Evolutionary conservation across 1,140 invertebrate species (phyloP), one percentile per base, ranked within the genome.

Genomic region (Neotoxoptera formosana): DNA sequence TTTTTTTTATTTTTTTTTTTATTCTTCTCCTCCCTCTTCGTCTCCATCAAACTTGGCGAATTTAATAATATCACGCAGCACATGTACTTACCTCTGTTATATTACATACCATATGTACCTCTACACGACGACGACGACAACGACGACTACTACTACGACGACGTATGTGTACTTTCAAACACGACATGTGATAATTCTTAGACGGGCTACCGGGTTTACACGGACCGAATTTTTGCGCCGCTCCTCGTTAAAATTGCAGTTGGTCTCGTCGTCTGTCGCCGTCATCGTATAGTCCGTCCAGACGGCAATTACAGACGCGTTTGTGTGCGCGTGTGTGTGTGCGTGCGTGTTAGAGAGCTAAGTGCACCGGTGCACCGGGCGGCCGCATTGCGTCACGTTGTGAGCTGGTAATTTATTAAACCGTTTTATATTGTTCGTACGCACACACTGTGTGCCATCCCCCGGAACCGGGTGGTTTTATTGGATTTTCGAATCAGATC

Each of bases 211-310:
- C 81, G 91, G 91, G 91, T 45, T 93, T 86, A 84, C 81, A 41
- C 81, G 9, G 34, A 51, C 81, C 91, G 11, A 92, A 92, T 92
- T 92, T 84, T 92, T 93, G 90, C n/a, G 81, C 9, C 21, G 81
- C 48, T 86, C 34, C 91, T 93, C 91, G 91, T 93, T 93, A 93
- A 93, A 93, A 93, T 86, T 56, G 48, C 60, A n/a, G 30, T 76
- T 17, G 60, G 51, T 92, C 53, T 36, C 91, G 90, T 81, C 60
- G 53, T 91, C 76, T 48, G 91, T 36, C 48, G 21, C 30, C 60
- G 60, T 11, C 60, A 36, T 84, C 48, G 21, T 34, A 51, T 36
- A 23, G 34, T 41, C 34, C 88, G 51, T 14, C 88, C 88, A 56
- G 91, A 53, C 91, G 47, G 91, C 91, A 93, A 93, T 86, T 93